Conservation (phyloP, 2,797 vertebrate species). For the Pitangus sulphuratus region DNA sequence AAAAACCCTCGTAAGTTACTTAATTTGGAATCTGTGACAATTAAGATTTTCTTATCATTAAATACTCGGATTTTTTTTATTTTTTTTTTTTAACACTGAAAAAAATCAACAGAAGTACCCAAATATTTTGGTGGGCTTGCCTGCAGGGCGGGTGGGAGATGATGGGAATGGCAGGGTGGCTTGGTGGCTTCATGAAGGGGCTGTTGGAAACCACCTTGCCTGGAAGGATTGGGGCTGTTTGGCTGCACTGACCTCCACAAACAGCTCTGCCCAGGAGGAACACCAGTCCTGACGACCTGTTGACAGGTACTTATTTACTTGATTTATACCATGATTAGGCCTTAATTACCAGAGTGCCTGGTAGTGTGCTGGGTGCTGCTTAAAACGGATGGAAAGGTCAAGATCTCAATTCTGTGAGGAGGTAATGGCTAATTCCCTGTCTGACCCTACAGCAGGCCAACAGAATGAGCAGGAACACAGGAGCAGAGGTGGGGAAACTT, state of each 20-base stretch:
- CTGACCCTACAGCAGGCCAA: not conserved
- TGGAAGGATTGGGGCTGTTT: not conserved
- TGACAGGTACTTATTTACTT: not conserved
- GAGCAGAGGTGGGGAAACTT: not conserved
- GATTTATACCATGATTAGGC: conserved; percentile 33
- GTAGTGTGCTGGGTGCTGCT: not conserved
- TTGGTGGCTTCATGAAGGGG: rapidly evolving
- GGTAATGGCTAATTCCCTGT: not conserved
- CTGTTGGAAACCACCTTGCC: rapidly evolving
- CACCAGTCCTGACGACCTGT: not conserved
- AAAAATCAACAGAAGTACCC: not conserved
- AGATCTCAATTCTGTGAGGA: not conserved
- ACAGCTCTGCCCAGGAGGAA: not conserved
- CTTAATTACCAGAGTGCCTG: not conserved
- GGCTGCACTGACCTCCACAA: not conserved
- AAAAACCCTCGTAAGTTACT: not conserved
- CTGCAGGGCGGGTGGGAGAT: not conserved
- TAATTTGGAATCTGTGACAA: not conserved
- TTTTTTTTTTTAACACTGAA: not conserved
- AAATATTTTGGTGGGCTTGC: not conserved
- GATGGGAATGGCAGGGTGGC: not conserved
- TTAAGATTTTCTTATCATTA: not conserved
- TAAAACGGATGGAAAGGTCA: not conserved
- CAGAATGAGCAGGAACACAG: not conserved
- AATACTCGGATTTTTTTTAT: not conserved